Evolutionary conservation across 2,888 invertebrate species (phyloP).

Genomic region (Salticus scenicus): DNA sequence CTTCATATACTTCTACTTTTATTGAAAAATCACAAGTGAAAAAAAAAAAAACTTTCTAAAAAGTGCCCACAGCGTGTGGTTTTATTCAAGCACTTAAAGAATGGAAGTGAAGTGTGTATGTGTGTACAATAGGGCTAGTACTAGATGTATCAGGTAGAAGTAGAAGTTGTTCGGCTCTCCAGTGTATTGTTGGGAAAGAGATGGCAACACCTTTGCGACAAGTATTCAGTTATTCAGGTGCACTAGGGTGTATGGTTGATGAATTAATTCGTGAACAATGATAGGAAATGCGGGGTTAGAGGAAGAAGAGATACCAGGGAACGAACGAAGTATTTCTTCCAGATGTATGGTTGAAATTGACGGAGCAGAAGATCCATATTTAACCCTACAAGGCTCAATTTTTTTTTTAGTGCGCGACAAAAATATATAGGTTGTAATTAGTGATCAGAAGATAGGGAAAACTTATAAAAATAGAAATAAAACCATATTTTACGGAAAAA

Average conservation of each 20-base stretch:
- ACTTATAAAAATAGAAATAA: no score
- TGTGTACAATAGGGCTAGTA: not conserved
- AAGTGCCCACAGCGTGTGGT: not conserved
- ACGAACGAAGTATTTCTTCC: no score
- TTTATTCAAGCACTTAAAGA: not conserved
- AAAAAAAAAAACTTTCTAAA: not conserved
- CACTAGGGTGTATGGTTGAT: conserved; percentile 15
- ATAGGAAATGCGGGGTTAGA: not conserved
- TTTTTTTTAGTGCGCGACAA: no score
- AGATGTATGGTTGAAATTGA: no score
- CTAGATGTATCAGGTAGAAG: no score
- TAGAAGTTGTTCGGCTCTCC: not conserved
- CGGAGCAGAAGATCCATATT: no score
- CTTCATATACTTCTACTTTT: not conserved
- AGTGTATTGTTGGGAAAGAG: conserved; percentile 18
- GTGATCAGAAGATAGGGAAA: no score
- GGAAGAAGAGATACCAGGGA: no score
- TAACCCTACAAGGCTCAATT: no score
- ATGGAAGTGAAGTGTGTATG: not conserved
- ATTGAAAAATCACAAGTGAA: not conserved
- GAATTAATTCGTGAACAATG: conserved; percentile 40
- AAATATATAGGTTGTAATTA: no score
- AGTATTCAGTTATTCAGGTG: conserved; percentile 20
- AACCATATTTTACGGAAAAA: no score
- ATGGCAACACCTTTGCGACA: conserved; percentile 35